Evolutionary conservation across 2,888 invertebrate species (phyloP).

Genomic region (Chymomyza fuscimana): DNA sequence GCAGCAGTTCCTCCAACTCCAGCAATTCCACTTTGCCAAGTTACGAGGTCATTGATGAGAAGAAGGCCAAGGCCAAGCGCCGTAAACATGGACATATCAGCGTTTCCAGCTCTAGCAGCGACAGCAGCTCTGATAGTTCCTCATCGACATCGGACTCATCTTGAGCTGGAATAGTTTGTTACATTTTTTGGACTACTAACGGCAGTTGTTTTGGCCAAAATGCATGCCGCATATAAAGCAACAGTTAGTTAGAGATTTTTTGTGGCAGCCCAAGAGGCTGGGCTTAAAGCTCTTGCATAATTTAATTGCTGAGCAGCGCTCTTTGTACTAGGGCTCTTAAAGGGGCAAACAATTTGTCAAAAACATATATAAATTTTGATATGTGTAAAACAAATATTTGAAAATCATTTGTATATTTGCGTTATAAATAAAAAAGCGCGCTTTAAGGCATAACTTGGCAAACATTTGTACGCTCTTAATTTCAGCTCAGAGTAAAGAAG

Average conservation of each 20-base stretch:
- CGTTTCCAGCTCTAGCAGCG: conserved; percentile 64
- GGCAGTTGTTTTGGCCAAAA: conserved; percentile 23
- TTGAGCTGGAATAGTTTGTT: conserved; percentile 31
- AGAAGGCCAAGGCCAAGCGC: conserved; percentile 63
- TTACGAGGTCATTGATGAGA: conserved; percentile 77
- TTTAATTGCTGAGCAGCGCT: neutral
- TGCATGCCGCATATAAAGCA: conserved; percentile 21
- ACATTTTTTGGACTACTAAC: conserved; percentile 41
- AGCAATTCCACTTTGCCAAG: conserved; percentile 78
- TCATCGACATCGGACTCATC: conserved; percentile 63
- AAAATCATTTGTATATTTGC: conserved; percentile 26
- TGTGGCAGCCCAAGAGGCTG: conserved; percentile 32
- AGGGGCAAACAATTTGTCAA: conserved; percentile 23
- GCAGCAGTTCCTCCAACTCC: conserved; percentile 69
- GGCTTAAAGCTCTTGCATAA: neutral
- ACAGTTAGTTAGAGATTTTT: conserved; percentile 36
- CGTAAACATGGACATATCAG: conserved; percentile 63
- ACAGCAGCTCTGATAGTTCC: conserved; percentile 65
- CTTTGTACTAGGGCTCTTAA: neutral
- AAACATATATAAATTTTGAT: conserved; percentile 8
- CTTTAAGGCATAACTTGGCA: conserved; percentile 18
- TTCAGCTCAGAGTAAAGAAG: neutral
- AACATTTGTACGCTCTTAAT: neutral
- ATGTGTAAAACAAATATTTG: conserved; percentile 7
- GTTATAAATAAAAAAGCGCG: conserved; percentile 52